These are phyloP conservation scores for Candoia aspera DNA, from an alignment of 2,113 vertebrate genomes.

Conservation along the genomic window DNA sequence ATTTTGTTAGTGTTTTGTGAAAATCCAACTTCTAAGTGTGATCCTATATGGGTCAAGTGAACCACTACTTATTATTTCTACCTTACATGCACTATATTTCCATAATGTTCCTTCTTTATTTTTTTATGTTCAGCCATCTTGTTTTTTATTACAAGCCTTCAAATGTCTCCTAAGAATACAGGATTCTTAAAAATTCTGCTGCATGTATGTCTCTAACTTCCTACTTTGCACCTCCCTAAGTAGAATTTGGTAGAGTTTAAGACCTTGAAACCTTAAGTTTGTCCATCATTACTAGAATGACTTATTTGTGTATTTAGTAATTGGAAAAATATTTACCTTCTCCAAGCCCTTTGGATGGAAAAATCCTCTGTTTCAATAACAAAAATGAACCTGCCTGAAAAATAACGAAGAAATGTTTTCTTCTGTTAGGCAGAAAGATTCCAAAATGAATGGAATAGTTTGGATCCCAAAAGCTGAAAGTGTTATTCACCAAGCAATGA, in stretches of 20 bases:
- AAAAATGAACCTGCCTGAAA: neutral
- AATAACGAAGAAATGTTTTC: slow-evolving; percentile 32
- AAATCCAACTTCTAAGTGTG: neutral
- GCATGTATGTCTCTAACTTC: neutral
- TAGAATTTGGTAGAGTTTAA: neutral
- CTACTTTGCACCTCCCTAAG: neutral
- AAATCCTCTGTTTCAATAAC: neutral
- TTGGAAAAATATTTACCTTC: neutral
- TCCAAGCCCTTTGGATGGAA: neutral
- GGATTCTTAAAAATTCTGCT: neutral
- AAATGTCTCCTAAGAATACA: neutral
- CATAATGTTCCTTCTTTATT: neutral
- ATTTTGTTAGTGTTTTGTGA: neutral
- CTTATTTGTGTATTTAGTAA: neutral
- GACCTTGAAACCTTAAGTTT: neutral
- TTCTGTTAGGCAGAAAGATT: slow-evolving; percentile 32
- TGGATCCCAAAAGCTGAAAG: slow-evolving; percentile 40
- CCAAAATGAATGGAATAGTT: slow-evolving; percentile 24
- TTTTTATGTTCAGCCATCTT: neutral
- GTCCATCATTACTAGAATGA: neutral
- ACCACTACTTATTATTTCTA: neutral
- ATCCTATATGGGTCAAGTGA: neutral
- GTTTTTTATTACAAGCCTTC: neutral
- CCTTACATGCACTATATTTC: neutral
- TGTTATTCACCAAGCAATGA: slow-evolving; percentile 26